phyloP scores from a whole-genome alignment of 1,140 invertebrate genomes.

The Marisa cornuarietis region DNA sequence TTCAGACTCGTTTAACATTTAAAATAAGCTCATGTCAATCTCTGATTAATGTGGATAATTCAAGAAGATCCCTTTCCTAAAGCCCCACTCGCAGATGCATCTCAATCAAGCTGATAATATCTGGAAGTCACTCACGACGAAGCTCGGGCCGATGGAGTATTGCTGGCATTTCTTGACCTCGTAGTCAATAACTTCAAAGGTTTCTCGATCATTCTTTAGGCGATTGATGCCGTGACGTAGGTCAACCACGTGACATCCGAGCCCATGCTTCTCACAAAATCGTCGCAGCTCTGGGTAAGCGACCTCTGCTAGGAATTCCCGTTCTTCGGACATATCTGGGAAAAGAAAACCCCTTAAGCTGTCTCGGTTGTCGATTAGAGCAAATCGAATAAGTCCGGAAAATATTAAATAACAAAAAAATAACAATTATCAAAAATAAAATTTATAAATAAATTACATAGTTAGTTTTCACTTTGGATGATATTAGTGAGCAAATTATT shows the following conservation, averaged over 20 bases:
- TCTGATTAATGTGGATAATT: neutral
- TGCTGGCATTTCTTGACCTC: slow-evolving; percentile 24
- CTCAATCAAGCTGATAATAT: too few relatives aligned
- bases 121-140: slow-evolving; percentile 16
- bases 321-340: slow-evolving; percentile 35
- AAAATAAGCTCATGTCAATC: neutral
- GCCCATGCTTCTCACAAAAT: slow-evolving; percentile 33
- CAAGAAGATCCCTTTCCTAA: neutral
- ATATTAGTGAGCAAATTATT: too few relatives aligned
- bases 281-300: slow-evolving; percentile 33
- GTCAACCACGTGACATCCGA: slow-evolving; percentile 40
- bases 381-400: too few relatives aligned
- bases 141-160: slow-evolving; percentile 24
- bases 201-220: slow-evolving; percentile 22
- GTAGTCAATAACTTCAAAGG: slow-evolving; percentile 19
- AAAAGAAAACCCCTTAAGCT: neutral
- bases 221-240: slow-evolving; percentile 29
- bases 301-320: slow-evolving; percentile 39
- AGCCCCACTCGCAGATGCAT: too few relatives aligned
- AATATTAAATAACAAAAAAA: too few relatives aligned
- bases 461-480: too few relatives aligned
- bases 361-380: too few relatives aligned
- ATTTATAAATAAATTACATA: too few relatives aligned
- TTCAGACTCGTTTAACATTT: neutral
- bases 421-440: too few relatives aligned